Conservation (phyloP, 2,888 invertebrate genomes). For the Andrena flavipes region DNA sequence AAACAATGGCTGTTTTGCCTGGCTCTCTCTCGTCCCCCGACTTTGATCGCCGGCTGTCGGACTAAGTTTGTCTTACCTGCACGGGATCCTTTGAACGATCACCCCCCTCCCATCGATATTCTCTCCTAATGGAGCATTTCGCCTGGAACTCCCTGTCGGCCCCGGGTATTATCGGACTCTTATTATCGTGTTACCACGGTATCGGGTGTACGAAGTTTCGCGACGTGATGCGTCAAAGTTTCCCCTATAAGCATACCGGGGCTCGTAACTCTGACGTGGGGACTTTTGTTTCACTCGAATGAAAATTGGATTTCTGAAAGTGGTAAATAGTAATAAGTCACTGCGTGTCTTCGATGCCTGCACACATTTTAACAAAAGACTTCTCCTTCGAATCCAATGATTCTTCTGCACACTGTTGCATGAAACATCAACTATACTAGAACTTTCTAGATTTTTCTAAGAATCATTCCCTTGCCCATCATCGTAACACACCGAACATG, state of each 20-base stretch:
- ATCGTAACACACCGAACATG: too few relatives aligned
- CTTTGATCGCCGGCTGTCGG: constrained; percentile 67
- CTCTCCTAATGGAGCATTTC: constrained; percentile 66
- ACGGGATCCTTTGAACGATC: constrained; percentile 61
- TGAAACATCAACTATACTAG: too few relatives aligned
- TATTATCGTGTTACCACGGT: constrained; percentile 47
- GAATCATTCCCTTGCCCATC: background rate
- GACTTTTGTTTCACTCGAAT: too few relatives aligned
- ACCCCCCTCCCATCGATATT: constrained; percentile 65
- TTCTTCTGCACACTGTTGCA: too few relatives aligned
- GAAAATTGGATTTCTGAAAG: too few relatives aligned
- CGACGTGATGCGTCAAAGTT: background rate
- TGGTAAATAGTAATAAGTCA: too few relatives aligned
- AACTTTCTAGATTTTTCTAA: background rate
- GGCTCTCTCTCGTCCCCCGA: constrained; percentile 46
- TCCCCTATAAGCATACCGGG: background rate
- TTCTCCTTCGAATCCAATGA: too few relatives aligned
- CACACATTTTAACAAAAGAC: too few relatives aligned
- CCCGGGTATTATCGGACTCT: constrained; percentile 45
- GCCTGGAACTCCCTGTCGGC: constrained; percentile 15
- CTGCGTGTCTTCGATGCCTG: too few relatives aligned
- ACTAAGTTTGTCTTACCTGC: constrained; percentile 67
- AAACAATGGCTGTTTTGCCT: constrained; percentile 71
- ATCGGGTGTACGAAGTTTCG: constrained; percentile 10
- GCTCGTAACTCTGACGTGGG: too few relatives aligned